Evolutionary conservation across 2,797 vertebrate genomes (phyloP).

Genomic region (Huso huso): DNA sequence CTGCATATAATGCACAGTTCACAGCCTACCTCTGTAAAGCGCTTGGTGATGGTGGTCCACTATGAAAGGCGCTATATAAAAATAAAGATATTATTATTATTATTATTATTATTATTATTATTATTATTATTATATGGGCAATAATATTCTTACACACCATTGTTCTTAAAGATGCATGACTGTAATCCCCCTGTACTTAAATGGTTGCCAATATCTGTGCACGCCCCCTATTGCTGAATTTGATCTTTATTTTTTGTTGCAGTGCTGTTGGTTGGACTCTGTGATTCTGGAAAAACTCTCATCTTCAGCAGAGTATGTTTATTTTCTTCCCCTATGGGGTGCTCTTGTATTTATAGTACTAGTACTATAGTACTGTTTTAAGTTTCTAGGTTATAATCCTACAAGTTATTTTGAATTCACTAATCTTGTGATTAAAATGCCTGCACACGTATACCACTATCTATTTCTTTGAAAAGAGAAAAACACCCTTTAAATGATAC

Average conservation of each 20-base stretch:
- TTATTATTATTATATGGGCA: too few species aligned
- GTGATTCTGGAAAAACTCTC: conserved; percentile 86
- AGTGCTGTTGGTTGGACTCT: conserved; percentile 87
- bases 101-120: too few species aligned
- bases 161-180: too few species aligned
- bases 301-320: conserved; percentile 77
- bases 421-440: too few species aligned
- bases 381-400: conserved; percentile 6
- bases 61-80: too few species aligned
- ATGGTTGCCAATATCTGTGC: neutral
- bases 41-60: too few species aligned
- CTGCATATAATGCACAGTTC: too few species aligned
- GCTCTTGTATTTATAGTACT: neutral
- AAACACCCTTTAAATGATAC: too few species aligned
- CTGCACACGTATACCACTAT: too few species aligned
- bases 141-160: too few species aligned
- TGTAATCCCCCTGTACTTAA: neutral
- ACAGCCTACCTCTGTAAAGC: too few species aligned
- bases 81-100: too few species aligned
- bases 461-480: neutral
- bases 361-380: neutral
- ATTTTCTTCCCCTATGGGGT: neutral
- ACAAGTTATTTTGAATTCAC: neutral
- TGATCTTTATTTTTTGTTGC: conserved; percentile 10
- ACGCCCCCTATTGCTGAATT: neutral